These are phyloP conservation scores for Melanotaenia boesemani DNA, from an alignment of 2,797 vertebrate species.

Conservation along the genomic window DNA sequence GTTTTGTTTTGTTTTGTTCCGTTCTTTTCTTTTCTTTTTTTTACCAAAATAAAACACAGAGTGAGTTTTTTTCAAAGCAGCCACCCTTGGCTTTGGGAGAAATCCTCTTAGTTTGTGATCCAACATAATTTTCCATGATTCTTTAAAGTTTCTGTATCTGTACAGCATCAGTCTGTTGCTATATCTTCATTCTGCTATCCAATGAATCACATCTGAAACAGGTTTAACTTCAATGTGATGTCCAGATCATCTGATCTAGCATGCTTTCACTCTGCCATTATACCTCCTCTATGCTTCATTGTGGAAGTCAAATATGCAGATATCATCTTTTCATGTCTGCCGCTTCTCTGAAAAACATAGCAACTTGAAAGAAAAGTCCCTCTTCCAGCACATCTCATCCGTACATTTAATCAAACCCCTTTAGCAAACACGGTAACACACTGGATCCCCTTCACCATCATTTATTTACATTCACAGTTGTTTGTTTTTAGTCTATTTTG, in stretches of 20 bases:
- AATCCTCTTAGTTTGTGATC: not conserved
- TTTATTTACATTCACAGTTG: too few relatives aligned
- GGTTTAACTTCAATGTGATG: conserved; percentile 9
- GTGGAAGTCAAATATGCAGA: not conserved
- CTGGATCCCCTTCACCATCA: too few relatives aligned
- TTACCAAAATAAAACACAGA: accelerated
- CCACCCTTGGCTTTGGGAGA: not conserved
- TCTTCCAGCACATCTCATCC: not conserved
- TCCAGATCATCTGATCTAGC: not conserved
- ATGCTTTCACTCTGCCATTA: not conserved
- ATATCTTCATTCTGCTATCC: not conserved
- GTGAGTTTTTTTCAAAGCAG: not conserved
- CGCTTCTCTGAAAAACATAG: not conserved
- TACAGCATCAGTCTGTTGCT: not conserved
- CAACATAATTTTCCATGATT: not conserved
- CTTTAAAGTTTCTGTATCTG: not conserved
- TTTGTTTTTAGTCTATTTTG: too few relatives aligned
- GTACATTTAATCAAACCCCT: too few relatives aligned
- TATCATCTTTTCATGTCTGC: too few relatives aligned
- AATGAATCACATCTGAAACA: not conserved
- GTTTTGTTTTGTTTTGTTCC: not conserved
- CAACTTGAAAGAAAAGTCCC: not conserved
- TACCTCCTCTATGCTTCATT: not conserved
- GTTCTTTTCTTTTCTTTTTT: too few relatives aligned
- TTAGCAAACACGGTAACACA: too few relatives aligned